Percentiles rank a stretch among this genome's conserved stretches.
These are phyloP conservation scores for Peromyscus attwateri DNA, from an alignment of 2,797 vertebrate species.

Conservation along the genomic window DNA sequence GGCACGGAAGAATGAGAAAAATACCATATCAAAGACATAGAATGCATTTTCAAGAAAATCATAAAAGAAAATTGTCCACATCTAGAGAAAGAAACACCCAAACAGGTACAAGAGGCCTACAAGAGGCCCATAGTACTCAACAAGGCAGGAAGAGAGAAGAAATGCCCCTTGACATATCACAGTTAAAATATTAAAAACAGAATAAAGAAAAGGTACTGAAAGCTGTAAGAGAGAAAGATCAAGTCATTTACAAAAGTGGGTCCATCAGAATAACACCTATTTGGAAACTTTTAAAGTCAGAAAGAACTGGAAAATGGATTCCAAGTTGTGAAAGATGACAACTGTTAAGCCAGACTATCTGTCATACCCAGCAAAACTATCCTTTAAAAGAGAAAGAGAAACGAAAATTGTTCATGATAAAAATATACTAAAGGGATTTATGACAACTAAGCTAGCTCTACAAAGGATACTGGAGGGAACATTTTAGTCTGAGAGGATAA, in stretches of 20 bases:
- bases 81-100: not conserved
- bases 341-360: not conserved
- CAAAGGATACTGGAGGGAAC: not conserved
- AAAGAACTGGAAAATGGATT: not conserved
- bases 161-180: not conserved
- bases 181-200: not conserved
- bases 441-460: not conserved
- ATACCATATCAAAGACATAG: not conserved
- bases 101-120: not conserved
- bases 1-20: not conserved
- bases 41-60: not conserved
- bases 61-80: not conserved
- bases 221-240: not conserved
- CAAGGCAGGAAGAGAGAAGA: not conserved
- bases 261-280: not conserved
- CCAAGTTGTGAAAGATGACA: not conserved
- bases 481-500: not conserved
- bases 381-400: not conserved
- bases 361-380: not conserved
- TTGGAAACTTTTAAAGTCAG: not conserved
- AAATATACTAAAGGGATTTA: not conserved
- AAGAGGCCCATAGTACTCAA: not conserved
- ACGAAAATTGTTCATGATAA: no score
- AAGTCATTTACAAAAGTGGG: not conserved
- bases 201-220: not conserved